Evolutionary conservation across 2,113 vertebrate species (phyloP).

Genomic region (Oryctolagus cuniculus): DNA sequence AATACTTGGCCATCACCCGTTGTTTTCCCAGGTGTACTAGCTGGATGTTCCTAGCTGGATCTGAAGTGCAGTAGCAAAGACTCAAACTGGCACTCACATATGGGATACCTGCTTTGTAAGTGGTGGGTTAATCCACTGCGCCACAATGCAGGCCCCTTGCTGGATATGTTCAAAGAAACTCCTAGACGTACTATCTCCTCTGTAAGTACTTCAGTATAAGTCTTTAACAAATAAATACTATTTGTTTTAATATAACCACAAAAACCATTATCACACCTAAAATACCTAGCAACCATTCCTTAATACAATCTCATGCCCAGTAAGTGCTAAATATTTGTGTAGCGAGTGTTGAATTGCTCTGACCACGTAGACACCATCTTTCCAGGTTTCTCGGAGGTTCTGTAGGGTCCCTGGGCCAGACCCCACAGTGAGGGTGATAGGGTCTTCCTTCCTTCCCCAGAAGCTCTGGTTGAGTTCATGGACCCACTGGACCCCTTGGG

Average conservation of each 20-base stretch:
- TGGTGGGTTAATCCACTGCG: too few species aligned
- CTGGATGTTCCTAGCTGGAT: too few species aligned
- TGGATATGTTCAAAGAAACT: neutral
- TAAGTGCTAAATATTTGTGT: neutral
- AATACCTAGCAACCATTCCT: neutral
- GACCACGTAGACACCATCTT: conserved; percentile 37
- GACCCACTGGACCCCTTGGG: neutral
- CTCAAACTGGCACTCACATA: too few species aligned
- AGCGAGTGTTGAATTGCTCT: neutral
- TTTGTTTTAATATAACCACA: neutral
- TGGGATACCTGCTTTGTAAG: too few species aligned
- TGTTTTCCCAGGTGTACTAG: too few species aligned
- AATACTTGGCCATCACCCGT: too few species aligned
- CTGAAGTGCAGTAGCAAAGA: too few species aligned
- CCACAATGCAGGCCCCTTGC: too few species aligned
- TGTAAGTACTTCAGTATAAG: neutral
- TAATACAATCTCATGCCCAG: neutral
- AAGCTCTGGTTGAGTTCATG: conserved; percentile 5
- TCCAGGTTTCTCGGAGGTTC: conserved; percentile 56
- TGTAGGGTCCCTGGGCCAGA: neutral
- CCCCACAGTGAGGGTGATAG: neutral
- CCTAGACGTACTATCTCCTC: neutral
- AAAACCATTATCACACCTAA: neutral
- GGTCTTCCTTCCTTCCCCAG: neutral
- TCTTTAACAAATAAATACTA: neutral